Percentiles rank a stretch among this genome's conserved stretches.
These are phyloP conservation scores for Bubo scandiacus DNA, from an alignment of 2,113 vertebrate species.

Conservation along the genomic window DNA sequence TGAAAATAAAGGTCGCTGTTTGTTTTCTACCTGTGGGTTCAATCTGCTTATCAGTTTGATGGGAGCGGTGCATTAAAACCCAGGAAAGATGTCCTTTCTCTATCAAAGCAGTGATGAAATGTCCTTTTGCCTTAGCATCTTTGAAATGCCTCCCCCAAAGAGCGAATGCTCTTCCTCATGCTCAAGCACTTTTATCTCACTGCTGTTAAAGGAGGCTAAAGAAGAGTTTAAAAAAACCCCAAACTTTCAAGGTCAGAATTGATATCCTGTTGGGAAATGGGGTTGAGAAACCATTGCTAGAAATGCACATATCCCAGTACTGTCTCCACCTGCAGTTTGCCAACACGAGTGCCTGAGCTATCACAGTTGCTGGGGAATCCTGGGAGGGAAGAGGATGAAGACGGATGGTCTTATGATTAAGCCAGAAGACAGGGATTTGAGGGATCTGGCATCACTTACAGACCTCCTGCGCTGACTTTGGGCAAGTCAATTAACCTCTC, in stretches of 20 bases:
- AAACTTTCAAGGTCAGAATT: neutral
- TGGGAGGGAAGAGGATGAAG: constrained; percentile 9
- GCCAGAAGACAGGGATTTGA: constrained; percentile 5
- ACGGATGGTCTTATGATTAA: constrained; percentile 51
- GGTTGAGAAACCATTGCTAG: neutral
- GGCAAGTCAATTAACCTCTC: constrained; percentile 63
- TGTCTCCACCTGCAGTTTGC: neutral
- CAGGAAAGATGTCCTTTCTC: neutral
- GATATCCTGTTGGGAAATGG: neutral
- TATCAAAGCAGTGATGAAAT: neutral
- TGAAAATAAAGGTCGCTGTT: neutral
- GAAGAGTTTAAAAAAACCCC: neutral
- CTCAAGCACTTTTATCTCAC: neutral
- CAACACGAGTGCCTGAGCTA: neutral
- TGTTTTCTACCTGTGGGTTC: neutral
- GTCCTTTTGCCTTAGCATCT: neutral
- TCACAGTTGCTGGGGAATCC: neutral
- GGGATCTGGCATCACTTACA: neutral
- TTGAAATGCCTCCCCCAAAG: neutral
- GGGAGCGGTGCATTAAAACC: neutral
- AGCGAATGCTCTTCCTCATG: neutral
- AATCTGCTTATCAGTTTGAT: neutral
- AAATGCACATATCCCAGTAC: neutral
- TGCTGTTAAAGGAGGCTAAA: neutral
- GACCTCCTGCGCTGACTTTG: constrained; percentile 42